phyloP scores from a whole-genome alignment of 1,140 invertebrate genomes.

The Eulimnadia texana region DNA sequence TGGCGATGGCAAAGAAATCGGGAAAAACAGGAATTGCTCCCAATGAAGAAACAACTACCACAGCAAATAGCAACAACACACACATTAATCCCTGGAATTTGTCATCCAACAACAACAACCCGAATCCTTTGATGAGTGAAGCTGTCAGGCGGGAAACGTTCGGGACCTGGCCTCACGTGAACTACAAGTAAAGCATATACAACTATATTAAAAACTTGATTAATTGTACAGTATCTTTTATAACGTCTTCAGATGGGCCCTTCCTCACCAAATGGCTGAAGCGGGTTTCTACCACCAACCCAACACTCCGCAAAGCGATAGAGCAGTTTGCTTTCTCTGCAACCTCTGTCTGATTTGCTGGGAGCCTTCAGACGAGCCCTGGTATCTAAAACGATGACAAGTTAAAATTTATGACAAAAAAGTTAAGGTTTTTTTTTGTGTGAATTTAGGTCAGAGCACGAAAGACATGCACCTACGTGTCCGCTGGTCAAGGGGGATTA shows the following conservation, averaged over 20 bases:
- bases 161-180: constrained; percentile 87
- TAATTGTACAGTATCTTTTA: neutral
- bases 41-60: constrained; percentile 21
- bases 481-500: constrained; percentile 87
- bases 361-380: constrained; percentile 91
- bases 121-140: constrained; percentile 70
- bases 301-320: constrained; percentile 69
- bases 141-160: constrained; percentile 76
- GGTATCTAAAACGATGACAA: constrained; percentile 31
- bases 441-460: constrained; percentile 69
- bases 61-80: constrained; percentile 18
- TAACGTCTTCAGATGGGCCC: constrained; percentile 57
- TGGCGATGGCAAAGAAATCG: constrained; percentile 43
- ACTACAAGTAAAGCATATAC: constrained; percentile 76
- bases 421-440: too few relatives aligned
- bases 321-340: constrained; percentile 90
- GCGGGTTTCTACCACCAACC: constrained; percentile 91
- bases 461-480: constrained; percentile 79
- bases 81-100: constrained; percentile 30
- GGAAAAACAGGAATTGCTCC: neutral
- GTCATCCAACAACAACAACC: constrained; percentile 37
- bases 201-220: neutral
- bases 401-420: too few relatives aligned
- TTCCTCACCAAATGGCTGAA: constrained; percentile 88
- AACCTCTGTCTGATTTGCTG: constrained; percentile 84